These are phyloP conservation scores for Achatina immaculata DNA, from an alignment of 1,140 invertebrate species.

Conservation along the genomic window DNA sequence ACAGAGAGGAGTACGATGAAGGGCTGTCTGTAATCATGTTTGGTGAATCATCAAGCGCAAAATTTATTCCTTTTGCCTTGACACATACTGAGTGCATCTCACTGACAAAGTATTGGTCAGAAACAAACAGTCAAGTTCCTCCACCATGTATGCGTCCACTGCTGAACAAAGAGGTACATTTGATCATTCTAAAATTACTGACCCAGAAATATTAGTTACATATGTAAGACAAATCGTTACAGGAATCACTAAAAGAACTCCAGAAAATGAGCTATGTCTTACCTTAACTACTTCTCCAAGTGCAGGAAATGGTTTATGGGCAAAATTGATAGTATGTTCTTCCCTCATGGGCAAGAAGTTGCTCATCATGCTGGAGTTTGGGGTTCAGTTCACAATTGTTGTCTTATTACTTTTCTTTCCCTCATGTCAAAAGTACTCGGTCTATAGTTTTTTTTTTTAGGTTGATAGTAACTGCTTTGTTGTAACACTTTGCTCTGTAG, in stretches of 20 bases:
- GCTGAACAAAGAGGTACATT: background rate
- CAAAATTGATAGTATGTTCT: too few species aligned
- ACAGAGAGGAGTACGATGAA: slow-evolving; percentile 15
- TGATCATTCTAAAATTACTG: background rate
- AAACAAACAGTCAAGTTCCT: background rate
- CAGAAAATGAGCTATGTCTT: background rate
- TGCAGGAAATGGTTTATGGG: background rate
- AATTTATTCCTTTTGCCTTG: slow-evolving; percentile 14
- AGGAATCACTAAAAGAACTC: background rate
- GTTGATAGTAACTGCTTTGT: too few species aligned
- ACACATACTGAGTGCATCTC: slow-evolving; percentile 3
- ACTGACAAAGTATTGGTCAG: slow-evolving; percentile 2
- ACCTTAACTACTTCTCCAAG: background rate
- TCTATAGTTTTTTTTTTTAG: too few species aligned
- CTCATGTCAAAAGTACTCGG: too few species aligned
- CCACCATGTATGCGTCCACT: background rate
- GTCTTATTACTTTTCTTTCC: too few species aligned
- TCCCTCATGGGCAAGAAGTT: too few species aligned
- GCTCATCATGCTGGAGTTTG: too few species aligned
- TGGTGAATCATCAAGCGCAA: background rate
- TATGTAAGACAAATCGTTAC: background rate
- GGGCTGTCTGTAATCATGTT: slow-evolving; percentile 27
- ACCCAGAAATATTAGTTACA: background rate
- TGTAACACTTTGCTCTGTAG: too few species aligned
- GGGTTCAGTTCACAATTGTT: too few species aligned